Percentiles rank a stretch among this genome's conserved stretches.
These are phyloP conservation scores for Eupithecia vulgata DNA, from an alignment of 2,888 invertebrate genomes.

Conservation along the genomic window DNA sequence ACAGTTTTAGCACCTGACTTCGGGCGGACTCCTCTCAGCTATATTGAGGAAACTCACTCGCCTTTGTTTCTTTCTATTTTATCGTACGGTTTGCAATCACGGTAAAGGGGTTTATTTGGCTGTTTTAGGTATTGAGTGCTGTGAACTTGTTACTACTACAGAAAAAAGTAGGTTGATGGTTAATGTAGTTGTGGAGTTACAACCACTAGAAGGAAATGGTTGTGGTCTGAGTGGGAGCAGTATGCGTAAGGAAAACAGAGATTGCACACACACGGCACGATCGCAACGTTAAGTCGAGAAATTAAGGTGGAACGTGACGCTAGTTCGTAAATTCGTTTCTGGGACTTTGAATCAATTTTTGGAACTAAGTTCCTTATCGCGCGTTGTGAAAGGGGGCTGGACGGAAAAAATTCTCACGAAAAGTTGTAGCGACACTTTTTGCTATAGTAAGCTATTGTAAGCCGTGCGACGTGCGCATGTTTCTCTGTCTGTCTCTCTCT, in stretches of 20 bases:
- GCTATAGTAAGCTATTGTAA: too few relatives aligned
- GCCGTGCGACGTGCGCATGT: too few relatives aligned
- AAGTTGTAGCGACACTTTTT: too few relatives aligned
- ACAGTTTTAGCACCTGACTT: conserved; percentile 62
- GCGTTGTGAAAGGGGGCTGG: too few relatives aligned
- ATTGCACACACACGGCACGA: not conserved
- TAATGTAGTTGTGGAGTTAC: conserved; percentile 1
- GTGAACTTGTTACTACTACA: conserved; percentile 19
- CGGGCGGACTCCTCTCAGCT: conserved; percentile 50
- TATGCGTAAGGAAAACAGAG: not conserved
- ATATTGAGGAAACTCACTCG: conserved; percentile 49
- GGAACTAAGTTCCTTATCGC: too few relatives aligned
- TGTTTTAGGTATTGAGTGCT: conserved; percentile 27
- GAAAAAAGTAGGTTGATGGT: conserved; percentile 6
- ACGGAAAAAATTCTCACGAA: too few relatives aligned
- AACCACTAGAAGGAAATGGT: not conserved
- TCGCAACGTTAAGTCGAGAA: not conserved
- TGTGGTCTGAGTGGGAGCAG: conserved; percentile 1
- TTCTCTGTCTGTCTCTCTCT: too few relatives aligned
- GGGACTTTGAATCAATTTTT: too few relatives aligned
- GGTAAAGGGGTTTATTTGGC: conserved; percentile 28
- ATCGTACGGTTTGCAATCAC: conserved; percentile 31
- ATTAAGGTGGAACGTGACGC: not conserved
- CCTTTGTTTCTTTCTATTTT: conserved; percentile 36
- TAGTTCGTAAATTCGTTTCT: not conserved